These are phyloP conservation scores for Whitmania pigra DNA, from an alignment of 1,140 invertebrate genomes.

Conservation along the genomic window DNA sequence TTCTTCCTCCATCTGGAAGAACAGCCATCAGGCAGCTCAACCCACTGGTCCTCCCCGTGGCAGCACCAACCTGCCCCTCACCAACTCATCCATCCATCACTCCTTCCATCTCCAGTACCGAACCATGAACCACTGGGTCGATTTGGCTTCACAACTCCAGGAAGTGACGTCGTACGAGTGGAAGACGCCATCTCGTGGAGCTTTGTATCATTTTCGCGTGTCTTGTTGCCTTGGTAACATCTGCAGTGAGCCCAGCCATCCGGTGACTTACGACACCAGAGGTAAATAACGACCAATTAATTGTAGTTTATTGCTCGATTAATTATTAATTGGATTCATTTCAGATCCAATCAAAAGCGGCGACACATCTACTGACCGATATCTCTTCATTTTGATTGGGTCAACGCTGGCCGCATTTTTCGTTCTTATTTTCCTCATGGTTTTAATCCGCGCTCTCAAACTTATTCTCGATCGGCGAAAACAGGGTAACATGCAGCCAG, in stretches of 20 bases:
- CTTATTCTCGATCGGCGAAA: constrained; percentile 4
- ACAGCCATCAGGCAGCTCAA: too few species aligned
- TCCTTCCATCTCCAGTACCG: constrained; percentile 80
- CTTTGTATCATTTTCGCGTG: constrained; percentile 23
- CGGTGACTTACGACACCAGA: constrained; percentile 5
- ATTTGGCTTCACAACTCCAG: constrained; percentile 69
- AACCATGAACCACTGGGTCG: constrained; percentile 60
- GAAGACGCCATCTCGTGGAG: constrained; percentile 21
- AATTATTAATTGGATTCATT: not conserved
- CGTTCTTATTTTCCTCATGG: not conserved
- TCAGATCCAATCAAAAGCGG: not conserved
- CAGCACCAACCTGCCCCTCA: too few species aligned
- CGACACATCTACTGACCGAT: constrained; percentile 11
- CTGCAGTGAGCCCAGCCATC: constrained; percentile 13
- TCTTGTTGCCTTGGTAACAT: constrained; percentile 3
- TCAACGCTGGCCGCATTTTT: constrained; percentile 1
- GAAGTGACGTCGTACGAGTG: constrained; percentile 53
- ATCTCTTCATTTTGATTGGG: constrained; percentile 9
- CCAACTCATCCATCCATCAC: not conserved
- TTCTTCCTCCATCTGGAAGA: too few species aligned
- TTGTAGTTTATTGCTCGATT: not conserved
- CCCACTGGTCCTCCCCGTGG: too few species aligned
- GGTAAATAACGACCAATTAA: not conserved
- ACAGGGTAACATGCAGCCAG: not conserved
- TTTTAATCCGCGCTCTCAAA: not conserved